Percentiles rank a stretch among this genome's conserved stretches.
phyloP scores from a whole-genome alignment of 2,888 invertebrate genomes.

The Molorchus minor region DNA sequence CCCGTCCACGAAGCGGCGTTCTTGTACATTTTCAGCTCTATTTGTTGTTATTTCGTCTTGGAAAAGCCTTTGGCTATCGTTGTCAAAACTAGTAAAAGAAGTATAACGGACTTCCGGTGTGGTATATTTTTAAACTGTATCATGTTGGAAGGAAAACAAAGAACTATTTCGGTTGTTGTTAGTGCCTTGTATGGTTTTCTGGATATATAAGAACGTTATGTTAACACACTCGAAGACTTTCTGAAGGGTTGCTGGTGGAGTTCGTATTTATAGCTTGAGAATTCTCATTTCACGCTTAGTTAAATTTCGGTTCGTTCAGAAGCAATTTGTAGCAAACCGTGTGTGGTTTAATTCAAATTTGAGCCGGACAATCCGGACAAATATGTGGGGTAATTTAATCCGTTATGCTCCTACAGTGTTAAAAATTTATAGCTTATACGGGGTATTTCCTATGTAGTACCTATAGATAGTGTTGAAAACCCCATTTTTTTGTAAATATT shows the following conservation, averaged over 20 bases:
- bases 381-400: slow-evolving; percentile 25
- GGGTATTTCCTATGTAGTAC: too few species aligned
- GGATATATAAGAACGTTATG: slow-evolving; percentile 31
- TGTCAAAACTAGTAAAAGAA: slow-evolving; percentile 32
- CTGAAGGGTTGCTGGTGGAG: slow-evolving; percentile 12
- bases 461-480: too few species aligned
- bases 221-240: slow-evolving; percentile 27
- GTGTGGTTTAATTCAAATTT: slow-evolving; percentile 39
- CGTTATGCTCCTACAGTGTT: slow-evolving; percentile 16
- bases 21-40: slow-evolving; percentile 4
- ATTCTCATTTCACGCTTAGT: slow-evolving; percentile 36
- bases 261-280: slow-evolving; percentile 32
- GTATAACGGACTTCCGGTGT: slow-evolving; percentile 31
- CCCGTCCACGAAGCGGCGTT: slow-evolving; percentile 14
- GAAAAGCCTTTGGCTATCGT: slow-evolving; percentile 31
- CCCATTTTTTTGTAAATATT: too few species aligned
- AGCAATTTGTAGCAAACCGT: slow-evolving; percentile 37
- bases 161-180: slow-evolving; percentile 20
- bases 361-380: slow-evolving; percentile 27
- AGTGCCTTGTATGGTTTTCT: slow-evolving; percentile 39
- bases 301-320: slow-evolving; percentile 31
- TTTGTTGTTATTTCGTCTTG: slow-evolving; percentile 16
- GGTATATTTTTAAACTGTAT: slow-evolving; percentile 30
- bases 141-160: slow-evolving; percentile 30
- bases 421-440: too few species aligned